Evolutionary conservation across 92 coral and sea anemone genomes (phyloP).

Genomic region (Meandrina meandrites): DNA sequence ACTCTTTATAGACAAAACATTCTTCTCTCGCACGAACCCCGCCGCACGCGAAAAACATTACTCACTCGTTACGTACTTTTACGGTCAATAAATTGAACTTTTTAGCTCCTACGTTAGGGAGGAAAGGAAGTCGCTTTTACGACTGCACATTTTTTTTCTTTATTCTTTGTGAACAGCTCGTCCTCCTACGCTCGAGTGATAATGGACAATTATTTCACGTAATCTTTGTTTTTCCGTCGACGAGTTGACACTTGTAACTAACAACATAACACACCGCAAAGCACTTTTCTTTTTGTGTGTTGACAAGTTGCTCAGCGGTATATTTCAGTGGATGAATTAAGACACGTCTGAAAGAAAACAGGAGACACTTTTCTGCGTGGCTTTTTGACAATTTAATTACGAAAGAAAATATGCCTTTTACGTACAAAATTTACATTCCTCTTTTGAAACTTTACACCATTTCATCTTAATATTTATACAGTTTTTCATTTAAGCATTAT

Average conservation of each 20-base stretch:
- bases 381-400: background rate
- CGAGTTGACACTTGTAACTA: background rate
- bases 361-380: background rate
- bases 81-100: background rate
- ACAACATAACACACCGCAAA: background rate
- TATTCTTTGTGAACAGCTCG: too few relatives aligned
- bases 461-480: background rate
- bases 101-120: too few relatives aligned
- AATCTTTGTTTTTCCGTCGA: background rate
- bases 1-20: background rate
- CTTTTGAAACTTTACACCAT: background rate
- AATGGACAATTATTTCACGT: background rate
- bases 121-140: background rate
- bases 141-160: background rate
- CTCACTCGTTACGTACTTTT: background rate
- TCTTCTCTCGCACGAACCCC: background rate
- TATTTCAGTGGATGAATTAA: background rate
- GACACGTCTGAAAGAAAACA: background rate
- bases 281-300: background rate
- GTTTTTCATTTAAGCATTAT: background rate
- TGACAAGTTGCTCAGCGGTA: background rate
- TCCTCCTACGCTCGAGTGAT: background rate
- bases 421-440: background rate
- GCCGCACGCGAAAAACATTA: background rate
- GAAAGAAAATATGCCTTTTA: background rate